phyloP scores from a whole-genome alignment of 64 coral and sea anemone species.

The Orbicella faveolata region DNA sequence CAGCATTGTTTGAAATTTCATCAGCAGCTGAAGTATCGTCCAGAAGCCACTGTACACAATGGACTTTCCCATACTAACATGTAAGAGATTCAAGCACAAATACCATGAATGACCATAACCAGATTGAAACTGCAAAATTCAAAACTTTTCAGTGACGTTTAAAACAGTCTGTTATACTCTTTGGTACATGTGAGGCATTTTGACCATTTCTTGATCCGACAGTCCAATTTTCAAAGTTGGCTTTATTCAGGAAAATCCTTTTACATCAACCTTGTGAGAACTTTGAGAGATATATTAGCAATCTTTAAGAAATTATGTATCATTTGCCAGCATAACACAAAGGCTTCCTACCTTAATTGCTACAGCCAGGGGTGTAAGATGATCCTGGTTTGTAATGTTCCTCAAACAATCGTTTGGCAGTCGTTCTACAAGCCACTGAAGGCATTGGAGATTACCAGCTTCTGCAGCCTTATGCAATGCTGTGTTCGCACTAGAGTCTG shows the following conservation, averaged over 20 bases:
- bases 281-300: too few species aligned
- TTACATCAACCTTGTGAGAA: too few species aligned
- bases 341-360: constrained; percentile 54
- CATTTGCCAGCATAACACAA: too few species aligned
- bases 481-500: constrained; percentile 66
- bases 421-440: constrained; percentile 73
- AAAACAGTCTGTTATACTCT: too few species aligned
- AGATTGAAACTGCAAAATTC: too few species aligned
- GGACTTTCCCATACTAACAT: constrained; percentile 66
- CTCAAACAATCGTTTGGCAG: constrained; percentile 42
- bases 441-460: constrained; percentile 50
- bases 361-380: constrained; percentile 47
- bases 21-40: constrained; percentile 54
- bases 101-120: too few species aligned
- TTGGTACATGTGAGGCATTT: too few species aligned
- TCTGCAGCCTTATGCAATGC: constrained; percentile 77
- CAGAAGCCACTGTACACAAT: constrained; percentile 81
- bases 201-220: too few species aligned
- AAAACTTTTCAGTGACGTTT: too few species aligned
- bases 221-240: too few species aligned
- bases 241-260: too few species aligned
- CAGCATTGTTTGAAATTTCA: constrained; percentile 38
- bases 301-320: too few species aligned
- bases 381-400: constrained; percentile 64
- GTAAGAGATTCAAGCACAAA: background rate